These are phyloP conservation scores for Gallinago media DNA, from an alignment of 2,113 vertebrate genomes.

Conservation along the genomic window DNA sequence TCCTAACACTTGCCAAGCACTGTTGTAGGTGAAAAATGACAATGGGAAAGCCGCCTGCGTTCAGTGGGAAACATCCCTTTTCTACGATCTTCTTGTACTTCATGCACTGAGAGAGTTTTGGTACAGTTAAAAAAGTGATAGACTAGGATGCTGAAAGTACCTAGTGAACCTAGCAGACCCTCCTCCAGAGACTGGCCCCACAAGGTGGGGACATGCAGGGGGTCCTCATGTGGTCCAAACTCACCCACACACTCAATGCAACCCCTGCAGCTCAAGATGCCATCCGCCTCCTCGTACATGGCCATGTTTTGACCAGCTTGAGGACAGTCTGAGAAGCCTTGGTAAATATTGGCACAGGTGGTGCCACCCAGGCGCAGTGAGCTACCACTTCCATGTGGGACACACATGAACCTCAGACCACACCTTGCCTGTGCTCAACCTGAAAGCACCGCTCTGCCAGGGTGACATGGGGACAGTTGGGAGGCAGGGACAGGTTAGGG, in stretches of 20 bases:
- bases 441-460: background rate
- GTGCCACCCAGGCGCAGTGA: background rate
- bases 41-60: background rate
- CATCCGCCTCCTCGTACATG: slow-evolving; percentile 67
- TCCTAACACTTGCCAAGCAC: background rate
- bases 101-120: background rate
- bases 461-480: too few relatives aligned
- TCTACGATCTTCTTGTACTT: background rate
- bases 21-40: background rate
- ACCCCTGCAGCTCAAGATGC: slow-evolving; percentile 68
- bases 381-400: background rate
- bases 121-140: background rate
- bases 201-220: fast-evolving
- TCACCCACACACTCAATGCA: slow-evolving; percentile 74
- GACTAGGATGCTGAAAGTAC: background rate
- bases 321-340: slow-evolving; percentile 79
- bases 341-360: slow-evolving; percentile 72
- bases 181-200: fast-evolving
- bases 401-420: fast-evolving
- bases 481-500: background rate
- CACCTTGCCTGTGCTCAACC: background rate
- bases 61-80: background rate
- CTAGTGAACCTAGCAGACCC: background rate
- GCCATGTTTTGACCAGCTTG: slow-evolving; percentile 79
- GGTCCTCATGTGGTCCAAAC: background rate